phyloP scores from a whole-genome alignment of 1,140 invertebrate genomes.

The Adelges cooleyi region DNA sequence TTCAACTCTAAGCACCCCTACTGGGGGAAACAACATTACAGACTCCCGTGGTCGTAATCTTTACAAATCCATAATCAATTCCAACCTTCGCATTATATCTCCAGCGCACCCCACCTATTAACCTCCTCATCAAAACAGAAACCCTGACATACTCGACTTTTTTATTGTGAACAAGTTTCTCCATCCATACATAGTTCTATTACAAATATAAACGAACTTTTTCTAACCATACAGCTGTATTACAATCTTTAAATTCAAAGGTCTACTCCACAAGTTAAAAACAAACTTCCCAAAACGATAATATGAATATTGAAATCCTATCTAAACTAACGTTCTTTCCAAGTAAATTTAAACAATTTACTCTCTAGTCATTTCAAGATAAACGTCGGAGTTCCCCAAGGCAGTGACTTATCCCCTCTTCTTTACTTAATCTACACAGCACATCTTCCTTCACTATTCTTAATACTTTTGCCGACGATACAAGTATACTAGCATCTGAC shows the following conservation, averaged over 20 bases:
- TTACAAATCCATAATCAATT: background rate
- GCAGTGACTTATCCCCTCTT: no score
- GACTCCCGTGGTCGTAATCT: background rate
- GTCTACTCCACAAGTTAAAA: background rate
- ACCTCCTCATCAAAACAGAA: background rate
- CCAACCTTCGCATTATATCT: background rate
- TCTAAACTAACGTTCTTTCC: no score
- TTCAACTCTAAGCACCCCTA: background rate
- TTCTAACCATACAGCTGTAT: background rate
- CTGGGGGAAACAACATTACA: background rate
- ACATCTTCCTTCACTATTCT: no score
- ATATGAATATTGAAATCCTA: no score
- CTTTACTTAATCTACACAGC: no score
- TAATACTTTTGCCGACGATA: no score
- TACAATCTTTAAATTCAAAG: background rate
- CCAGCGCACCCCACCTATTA: background rate
- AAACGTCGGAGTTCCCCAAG: no score
- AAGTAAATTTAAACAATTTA: no score
- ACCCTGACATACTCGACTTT: background rate
- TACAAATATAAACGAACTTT: background rate
- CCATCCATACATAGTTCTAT: background rate
- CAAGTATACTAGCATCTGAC: no score
- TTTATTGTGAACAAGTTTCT: background rate
- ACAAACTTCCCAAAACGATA: no score
- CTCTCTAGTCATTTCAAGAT: no score